These are phyloP conservation scores for Nebria brevicollis DNA, from an alignment of 2,888 invertebrate species.

Conservation along the genomic window DNA sequence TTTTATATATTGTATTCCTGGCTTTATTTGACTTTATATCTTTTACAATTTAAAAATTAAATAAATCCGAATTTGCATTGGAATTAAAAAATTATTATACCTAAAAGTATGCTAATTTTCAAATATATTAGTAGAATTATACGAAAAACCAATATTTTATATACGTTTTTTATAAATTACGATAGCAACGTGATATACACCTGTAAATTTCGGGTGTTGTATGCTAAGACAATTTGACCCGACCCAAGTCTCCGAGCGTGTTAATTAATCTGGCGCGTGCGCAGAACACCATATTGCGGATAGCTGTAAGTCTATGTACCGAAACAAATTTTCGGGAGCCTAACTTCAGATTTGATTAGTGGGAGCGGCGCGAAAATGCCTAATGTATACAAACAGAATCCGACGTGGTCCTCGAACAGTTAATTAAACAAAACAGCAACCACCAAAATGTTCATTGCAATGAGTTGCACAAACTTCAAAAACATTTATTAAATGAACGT, in stretches of 20 bases:
- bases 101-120: too few relatives aligned
- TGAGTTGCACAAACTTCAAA: background rate
- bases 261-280: background rate
- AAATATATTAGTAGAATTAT: too few relatives aligned
- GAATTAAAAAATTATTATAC: too few relatives aligned
- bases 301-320: background rate
- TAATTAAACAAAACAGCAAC: slow-evolving; percentile 18
- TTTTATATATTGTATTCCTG: background rate
- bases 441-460: slow-evolving; percentile 9
- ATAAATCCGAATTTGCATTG: too few relatives aligned
- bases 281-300: background rate
- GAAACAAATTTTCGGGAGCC: background rate
- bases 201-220: background rate
- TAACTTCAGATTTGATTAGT: slow-evolving; percentile 29
- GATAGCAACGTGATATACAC: too few relatives aligned
- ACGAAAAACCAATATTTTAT: too few relatives aligned
- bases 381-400: slow-evolving; percentile 26
- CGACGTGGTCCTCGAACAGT: slow-evolving; percentile 20
- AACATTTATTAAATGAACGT: too few relatives aligned
- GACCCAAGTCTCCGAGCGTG: background rate
- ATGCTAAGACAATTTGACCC: background rate
- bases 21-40: background rate
- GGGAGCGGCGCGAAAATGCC: slow-evolving; percentile 28
- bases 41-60: background rate
- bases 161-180: too few relatives aligned